Percentiles rank a stretch among this genome's conserved stretches.
These are phyloP conservation scores for Bujurquina vittata DNA, from an alignment of 2,113 vertebrate genomes.

Conservation along the genomic window DNA sequence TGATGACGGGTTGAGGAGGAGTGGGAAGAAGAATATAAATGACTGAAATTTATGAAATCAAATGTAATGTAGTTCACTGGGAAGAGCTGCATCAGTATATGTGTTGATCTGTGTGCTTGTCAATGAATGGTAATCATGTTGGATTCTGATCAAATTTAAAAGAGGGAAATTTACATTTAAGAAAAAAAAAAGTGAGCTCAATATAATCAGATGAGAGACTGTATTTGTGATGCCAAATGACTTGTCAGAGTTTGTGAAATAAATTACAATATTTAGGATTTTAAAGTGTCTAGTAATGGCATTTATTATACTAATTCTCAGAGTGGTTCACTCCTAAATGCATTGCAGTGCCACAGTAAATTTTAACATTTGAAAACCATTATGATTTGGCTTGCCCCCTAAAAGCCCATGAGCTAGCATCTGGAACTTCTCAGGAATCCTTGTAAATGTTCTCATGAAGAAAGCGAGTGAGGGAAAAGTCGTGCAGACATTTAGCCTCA, in stretches of 20 bases:
- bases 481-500: slow-evolving; percentile 48
- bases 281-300: slow-evolving; percentile 56
- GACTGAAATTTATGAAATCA: slow-evolving; percentile 49
- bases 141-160: slow-evolving; percentile 59
- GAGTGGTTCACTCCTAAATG: slow-evolving; percentile 24
- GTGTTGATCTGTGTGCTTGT: slow-evolving; percentile 64
- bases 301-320: slow-evolving; percentile 25
- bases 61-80: slow-evolving; percentile 70
- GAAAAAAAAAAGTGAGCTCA: slow-evolving; percentile 68
- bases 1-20: slow-evolving; percentile 56
- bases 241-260: slow-evolving; percentile 77
- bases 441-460: slow-evolving; percentile 50
- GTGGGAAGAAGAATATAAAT: slow-evolving; percentile 39
- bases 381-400: slow-evolving; percentile 39
- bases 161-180: slow-evolving; percentile 78
- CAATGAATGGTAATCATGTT: slow-evolving; percentile 56
- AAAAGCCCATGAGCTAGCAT: slow-evolving; percentile 47
- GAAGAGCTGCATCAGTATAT: slow-evolving; percentile 66
- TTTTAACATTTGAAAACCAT: slow-evolving; percentile 53
- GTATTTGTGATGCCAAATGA: slow-evolving; percentile 80
- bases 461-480: slow-evolving; percentile 20
- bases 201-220: slow-evolving; percentile 67
- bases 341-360: slow-evolving; percentile 6
- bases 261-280: slow-evolving; percentile 76
- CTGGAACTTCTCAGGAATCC: slow-evolving; percentile 59